phyloP scores from a whole-genome alignment of 2,113 vertebrate species.

The Lagopus leucura region DNA sequence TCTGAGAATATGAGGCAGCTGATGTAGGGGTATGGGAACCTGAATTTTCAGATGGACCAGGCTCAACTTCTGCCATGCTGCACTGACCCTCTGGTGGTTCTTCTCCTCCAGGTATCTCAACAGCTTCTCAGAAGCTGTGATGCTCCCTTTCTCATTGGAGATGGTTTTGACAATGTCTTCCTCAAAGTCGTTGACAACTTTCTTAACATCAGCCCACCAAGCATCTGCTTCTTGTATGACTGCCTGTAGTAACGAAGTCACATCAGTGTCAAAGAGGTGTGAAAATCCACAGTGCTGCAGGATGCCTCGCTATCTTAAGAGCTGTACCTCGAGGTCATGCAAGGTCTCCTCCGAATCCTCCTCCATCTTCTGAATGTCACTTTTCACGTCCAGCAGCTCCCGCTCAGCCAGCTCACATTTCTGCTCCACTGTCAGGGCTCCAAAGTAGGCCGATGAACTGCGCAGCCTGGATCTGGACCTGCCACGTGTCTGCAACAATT shows the following conservation, averaged over 20 bases:
- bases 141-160: constrained; percentile 73
- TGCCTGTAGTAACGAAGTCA: constrained; percentile 66
- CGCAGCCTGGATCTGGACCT: constrained; percentile 63
- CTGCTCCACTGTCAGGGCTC: constrained; percentile 73
- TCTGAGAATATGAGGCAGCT: neutral
- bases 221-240: constrained; percentile 78
- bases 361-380: constrained; percentile 65
- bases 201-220: constrained; percentile 73
- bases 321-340: constrained; percentile 74
- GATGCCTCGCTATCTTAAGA: neutral
- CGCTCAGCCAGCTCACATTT: constrained; percentile 76
- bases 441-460: neutral
- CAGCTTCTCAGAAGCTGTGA: constrained; percentile 75
- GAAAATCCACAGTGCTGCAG: neutral
- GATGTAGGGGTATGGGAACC: neutral
- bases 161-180: constrained; percentile 71
- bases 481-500: constrained; percentile 47
- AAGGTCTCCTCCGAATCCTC: constrained; percentile 65
- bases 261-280: neutral
- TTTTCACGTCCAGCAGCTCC: constrained; percentile 73
- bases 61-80: neutral
- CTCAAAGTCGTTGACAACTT: constrained; percentile 77
- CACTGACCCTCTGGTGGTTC: constrained; percentile 77
- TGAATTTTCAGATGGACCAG: neutral
- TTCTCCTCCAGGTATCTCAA: constrained; percentile 79